phyloP scores from a whole-genome alignment of 2,888 invertebrate genomes.

The Magallana nippona region DNA sequence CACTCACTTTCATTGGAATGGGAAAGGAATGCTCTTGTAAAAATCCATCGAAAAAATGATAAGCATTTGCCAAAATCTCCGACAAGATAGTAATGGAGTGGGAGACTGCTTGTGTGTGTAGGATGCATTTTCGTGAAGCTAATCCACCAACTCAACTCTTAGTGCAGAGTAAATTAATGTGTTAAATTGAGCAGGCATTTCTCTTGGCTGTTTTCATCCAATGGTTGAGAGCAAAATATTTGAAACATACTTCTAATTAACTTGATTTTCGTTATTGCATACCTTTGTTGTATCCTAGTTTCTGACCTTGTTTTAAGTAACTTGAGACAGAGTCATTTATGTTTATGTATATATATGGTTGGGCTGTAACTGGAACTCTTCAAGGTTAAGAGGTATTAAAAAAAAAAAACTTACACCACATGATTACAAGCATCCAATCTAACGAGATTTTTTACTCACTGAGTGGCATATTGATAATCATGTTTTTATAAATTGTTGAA shows the following conservation, averaged over 20 bases:
- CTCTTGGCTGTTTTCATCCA: background rate
- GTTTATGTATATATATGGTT: background rate
- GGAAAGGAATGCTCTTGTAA: conserved; percentile 29
- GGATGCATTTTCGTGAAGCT: conserved; percentile 4
- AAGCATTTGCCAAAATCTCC: conserved; percentile 20
- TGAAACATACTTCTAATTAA: conserved; percentile 13
- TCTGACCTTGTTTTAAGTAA: background rate
- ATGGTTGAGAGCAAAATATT: background rate
- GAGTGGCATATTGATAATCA: background rate
- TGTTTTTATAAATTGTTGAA: background rate
- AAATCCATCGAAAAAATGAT: background rate
- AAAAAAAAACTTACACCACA: background rate
- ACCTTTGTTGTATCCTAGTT: background rate
- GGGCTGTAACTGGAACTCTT: conserved; percentile 1
- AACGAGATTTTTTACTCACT: background rate
- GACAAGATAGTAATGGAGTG: background rate
- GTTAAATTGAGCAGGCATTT: conserved; percentile 16
- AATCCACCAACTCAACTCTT: background rate
- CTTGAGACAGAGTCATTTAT: background rate
- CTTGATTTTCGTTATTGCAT: background rate
- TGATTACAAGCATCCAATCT: background rate
- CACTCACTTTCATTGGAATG: background rate
- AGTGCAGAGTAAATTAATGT: background rate
- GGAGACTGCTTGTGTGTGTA: background rate
- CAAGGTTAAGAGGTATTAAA: background rate